A percentile compares a stretch with the other conserved stretches of the same genome.
Conservation (phyloP, 2,113 vertebrate species). For the Hydropotes inermis region DNA sequence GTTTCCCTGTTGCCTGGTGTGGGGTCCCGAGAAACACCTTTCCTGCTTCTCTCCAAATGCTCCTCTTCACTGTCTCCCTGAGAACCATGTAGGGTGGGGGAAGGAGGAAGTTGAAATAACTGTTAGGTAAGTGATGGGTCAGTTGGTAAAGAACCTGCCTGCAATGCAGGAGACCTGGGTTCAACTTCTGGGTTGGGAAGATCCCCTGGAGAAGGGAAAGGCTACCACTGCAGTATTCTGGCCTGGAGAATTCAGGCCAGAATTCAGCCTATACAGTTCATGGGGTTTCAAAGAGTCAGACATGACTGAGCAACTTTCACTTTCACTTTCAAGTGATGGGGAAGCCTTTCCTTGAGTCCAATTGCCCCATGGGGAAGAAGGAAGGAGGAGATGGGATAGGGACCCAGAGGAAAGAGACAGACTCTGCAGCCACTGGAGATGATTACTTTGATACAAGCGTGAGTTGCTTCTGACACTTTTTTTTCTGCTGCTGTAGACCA, state of each 20-base stretch:
- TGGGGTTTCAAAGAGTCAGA: background rate
- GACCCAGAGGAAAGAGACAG: background rate
- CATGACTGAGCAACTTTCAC: background rate
- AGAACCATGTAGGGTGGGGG: background rate
- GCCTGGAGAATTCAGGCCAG: background rate
- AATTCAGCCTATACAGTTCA: background rate
- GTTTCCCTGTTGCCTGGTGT: accelerated
- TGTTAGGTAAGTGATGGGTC: background rate
- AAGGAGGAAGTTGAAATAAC: background rate
- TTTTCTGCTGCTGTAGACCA: background rate
- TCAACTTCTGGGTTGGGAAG: background rate
- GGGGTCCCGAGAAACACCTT: background rate
- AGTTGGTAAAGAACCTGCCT: background rate
- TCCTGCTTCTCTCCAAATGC: background rate
- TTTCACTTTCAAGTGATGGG: background rate
- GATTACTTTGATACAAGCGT: background rate
- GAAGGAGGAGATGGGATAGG: background rate
- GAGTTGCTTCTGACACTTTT: background rate
- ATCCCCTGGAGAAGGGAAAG: background rate
- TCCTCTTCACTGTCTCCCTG: background rate
- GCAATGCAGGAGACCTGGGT: background rate
- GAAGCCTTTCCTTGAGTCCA: background rate
- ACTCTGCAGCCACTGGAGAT: background rate
- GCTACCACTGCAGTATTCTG: background rate
- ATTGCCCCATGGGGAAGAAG: background rate